Conservation (phyloP, 2,113 vertebrate species). For the Antechinus stuartii region DNA sequence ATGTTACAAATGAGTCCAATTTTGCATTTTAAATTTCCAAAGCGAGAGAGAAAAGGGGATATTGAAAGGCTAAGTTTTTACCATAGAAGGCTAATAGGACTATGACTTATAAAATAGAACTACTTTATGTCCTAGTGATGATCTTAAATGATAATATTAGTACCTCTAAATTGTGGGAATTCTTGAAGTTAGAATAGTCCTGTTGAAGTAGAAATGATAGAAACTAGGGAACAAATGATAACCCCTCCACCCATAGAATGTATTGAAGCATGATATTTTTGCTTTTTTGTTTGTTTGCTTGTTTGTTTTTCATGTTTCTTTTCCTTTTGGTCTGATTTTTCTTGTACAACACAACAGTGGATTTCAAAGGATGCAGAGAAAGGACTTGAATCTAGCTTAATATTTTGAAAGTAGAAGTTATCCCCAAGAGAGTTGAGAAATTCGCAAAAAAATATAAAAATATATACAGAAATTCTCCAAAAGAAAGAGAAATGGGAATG, state of each 20-base stretch:
- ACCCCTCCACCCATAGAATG: neutral
- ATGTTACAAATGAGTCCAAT: neutral
- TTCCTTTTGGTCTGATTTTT: too few relatives aligned
- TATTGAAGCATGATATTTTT: too few relatives aligned
- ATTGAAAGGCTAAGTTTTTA: neutral
- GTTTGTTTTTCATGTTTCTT: too few relatives aligned
- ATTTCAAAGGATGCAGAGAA: neutral
- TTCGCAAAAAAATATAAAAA: neutral
- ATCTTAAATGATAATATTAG: neutral
- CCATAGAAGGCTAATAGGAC: neutral
- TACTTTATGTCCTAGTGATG: neutral
- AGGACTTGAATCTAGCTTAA: neutral
- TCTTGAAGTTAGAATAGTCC: neutral
- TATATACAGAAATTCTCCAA: neutral
- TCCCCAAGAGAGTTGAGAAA: neutral
- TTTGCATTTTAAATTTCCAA: neutral
- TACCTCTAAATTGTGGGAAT: neutral
- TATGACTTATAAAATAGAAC: neutral
- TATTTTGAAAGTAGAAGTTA: neutral
- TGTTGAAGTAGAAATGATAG: neutral
- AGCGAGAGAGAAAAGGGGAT: neutral
- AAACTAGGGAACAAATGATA: neutral
- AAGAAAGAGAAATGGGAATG: neutral
- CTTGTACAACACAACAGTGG: neutral
- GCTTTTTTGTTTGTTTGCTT: too few relatives aligned